Evolutionary conservation across 2,888 invertebrate species (phyloP).

Genomic region (Hirtodrosophila duncani): DNA sequence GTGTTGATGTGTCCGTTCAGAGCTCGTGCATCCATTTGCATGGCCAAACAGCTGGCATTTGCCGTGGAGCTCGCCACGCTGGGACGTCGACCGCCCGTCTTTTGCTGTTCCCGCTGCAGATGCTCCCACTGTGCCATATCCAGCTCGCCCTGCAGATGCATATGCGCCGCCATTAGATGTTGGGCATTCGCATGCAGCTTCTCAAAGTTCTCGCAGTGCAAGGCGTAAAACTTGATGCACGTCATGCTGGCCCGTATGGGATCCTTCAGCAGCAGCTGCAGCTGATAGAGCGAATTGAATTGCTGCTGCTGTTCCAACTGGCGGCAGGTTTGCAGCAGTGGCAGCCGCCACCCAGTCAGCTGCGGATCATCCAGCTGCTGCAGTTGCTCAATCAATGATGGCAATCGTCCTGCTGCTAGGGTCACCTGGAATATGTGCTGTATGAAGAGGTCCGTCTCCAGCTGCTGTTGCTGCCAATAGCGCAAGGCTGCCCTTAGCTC

Average conservation of each 20-base stretch:
- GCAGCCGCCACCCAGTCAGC: constrained; percentile 85
- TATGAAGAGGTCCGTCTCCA: constrained; percentile 85
- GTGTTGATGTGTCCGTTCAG: constrained; percentile 88
- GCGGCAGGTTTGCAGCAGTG: constrained; percentile 85
- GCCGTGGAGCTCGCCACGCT: constrained; percentile 40
- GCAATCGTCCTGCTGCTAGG: constrained; percentile 82
- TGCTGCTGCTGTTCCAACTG: constrained; percentile 84
- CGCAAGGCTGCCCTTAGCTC: constrained; percentile 84
- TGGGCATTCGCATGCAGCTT: constrained; percentile 80
- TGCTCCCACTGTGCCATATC: constrained; percentile 80
- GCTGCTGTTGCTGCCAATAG: constrained; percentile 84
- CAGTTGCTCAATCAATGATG: constrained; percentile 83
- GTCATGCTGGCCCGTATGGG: constrained; percentile 88
- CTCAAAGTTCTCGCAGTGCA: constrained; percentile 80
- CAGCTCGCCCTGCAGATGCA: constrained; percentile 83
- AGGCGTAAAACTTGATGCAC: constrained; percentile 86
- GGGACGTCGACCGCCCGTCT: constrained; percentile 47
- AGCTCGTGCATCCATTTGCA: constrained; percentile 85
- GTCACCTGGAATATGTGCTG: constrained; percentile 85
- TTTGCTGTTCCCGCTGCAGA: constrained; percentile 76
- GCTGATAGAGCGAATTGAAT: constrained; percentile 85
- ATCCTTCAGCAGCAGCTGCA: constrained; percentile 86
- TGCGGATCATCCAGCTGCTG: constrained; percentile 83
- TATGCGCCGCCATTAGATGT: constrained; percentile 81
- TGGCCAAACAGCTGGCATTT: constrained; percentile 79